Evolutionary conservation across 2,113 vertebrate species (phyloP), one percentile per base, ranked within the genome.

Genomic region (Ptychochromis oligacanthus): DNA sequence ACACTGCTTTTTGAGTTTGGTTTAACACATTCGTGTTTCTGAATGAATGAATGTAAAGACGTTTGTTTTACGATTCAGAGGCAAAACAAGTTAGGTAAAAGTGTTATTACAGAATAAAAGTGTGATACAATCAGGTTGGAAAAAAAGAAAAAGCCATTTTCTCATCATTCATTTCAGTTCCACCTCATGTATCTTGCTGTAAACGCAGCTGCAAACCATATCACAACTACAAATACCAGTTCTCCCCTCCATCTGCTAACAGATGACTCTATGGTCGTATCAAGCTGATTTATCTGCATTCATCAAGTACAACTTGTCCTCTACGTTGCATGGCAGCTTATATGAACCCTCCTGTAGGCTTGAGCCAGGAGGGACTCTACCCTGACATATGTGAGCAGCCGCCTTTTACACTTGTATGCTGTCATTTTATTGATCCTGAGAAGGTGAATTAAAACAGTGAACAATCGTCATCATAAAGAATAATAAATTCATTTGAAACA

Each of bases 381-480:
- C 75, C 52, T 84, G 79, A 86, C 75, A 76, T 17, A 75, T 4
- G 3, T 86, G 87, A 78, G 84, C 81, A 86, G 64, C 56, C 70
- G 75, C 70, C 38, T 82, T 43, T 82, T 93, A 95, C 89, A 95
- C 93, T 91, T 93, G 94, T 88, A 86, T 88, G 11, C 38, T 83
- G 86, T 88, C 65, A 43, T 84, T 95, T 91, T 88, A 97, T 96
- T 91, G 89, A 97, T 99, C 98, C 98, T 99, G 98, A 99, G 98
- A 97, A 96, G 95, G 96, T 97, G 96, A 97, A 96, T 97, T 95
- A 96, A 92, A 97, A 97, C 93, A 96, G 93, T 96, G 97, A 96
- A 97, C 96, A 11, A 85, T 94, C 88, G 96, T 96, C 89, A 95
- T 96, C 95, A 96, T 59, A 96, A 89, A 92, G 59, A 95, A 95